Conservation (phyloP, 2,888 invertebrate genomes). For the Orchesellides sinensis region DNA sequence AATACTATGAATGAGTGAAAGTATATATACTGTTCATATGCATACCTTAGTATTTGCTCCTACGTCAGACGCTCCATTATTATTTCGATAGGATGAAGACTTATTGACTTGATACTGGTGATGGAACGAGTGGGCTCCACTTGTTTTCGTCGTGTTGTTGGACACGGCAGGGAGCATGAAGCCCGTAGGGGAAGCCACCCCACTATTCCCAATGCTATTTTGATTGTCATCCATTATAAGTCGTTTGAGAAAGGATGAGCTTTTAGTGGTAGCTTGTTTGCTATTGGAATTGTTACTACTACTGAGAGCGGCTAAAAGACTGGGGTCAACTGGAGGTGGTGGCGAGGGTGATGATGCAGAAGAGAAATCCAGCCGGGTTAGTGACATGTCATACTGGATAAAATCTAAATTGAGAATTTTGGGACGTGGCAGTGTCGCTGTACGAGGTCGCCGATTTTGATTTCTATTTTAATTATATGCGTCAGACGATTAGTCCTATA, state of each 20-base stretch:
- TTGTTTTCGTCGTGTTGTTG: conserved; percentile 6
- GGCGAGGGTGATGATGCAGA: conserved; percentile 25
- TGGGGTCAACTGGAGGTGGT: conserved; percentile 43
- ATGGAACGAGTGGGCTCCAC: conserved; percentile 46
- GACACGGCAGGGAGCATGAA: conserved; percentile 65
- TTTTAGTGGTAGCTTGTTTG: too few species aligned
- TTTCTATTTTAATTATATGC: conserved; percentile 28
- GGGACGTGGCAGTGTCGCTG: conserved; percentile 72
- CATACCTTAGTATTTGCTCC: conserved; percentile 52
- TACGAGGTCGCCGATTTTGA: conserved; percentile 66
- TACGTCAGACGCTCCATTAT: too few species aligned
- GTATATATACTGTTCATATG: too few species aligned
- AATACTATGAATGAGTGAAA: too few species aligned
- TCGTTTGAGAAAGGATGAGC: too few species aligned
- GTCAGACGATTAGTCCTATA: conserved; percentile 40
- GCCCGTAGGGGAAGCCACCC: conserved; percentile 9
- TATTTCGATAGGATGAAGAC: conserved; percentile 16
- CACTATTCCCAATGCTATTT: conserved; percentile 44
- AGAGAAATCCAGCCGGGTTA: conserved; percentile 72
- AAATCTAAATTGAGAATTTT: conserved; percentile 73
- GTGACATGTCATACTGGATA: conserved; percentile 74
- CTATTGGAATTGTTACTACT: not conserved
- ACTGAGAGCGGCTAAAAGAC: not conserved
- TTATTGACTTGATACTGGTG: conserved; percentile 25
- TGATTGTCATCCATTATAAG: conserved; percentile 68